Evolutionary conservation across 2,113 vertebrate species (phyloP).

Genomic region (Osmerus eperlanus): DNA sequence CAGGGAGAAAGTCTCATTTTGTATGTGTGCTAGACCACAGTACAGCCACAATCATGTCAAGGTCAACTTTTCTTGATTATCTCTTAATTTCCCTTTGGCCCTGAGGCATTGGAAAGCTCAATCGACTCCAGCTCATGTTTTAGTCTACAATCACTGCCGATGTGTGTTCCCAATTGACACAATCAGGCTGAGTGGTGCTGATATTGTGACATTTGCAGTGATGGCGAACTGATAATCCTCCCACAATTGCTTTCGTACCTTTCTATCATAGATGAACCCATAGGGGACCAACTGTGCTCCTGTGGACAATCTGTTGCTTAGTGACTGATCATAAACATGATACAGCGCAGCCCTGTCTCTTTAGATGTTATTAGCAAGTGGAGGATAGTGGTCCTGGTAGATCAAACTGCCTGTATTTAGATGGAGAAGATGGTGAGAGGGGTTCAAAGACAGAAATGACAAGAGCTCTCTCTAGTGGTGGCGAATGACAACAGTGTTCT

Average conservation of each 20-base stretch:
- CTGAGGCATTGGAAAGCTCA: constrained; percentile 16
- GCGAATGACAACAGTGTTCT: constrained; percentile 33
- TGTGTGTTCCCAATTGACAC: constrained; percentile 59
- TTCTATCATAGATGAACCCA: constrained; percentile 40
- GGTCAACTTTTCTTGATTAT: constrained; percentile 57
- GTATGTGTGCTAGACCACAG: constrained; percentile 2
- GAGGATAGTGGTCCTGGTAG: constrained; percentile 38
- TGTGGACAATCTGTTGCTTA: constrained; percentile 51
- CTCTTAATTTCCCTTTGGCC: constrained; percentile 56
- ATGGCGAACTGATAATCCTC: constrained; percentile 59
- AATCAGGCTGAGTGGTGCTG: constrained; percentile 59
- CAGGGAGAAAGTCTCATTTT: neutral
- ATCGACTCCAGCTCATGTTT: constrained; percentile 25
- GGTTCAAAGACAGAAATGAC: constrained; percentile 42
- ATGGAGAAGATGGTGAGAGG: neutral
- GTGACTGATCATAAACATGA: constrained; percentile 55
- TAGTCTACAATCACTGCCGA: constrained; percentile 43
- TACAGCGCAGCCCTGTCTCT: constrained; percentile 46
- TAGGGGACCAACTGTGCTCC: constrained; percentile 32
- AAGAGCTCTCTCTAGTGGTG: constrained; percentile 66
- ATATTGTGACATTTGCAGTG: constrained; percentile 64
- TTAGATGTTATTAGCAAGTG: constrained; percentile 58
- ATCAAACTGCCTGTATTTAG: too few relatives aligned
- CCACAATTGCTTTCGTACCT: constrained; percentile 54
- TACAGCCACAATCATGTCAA: constrained; percentile 18